Base-by-base conservation (phyloP, 2,113 vertebrate genomes). In the Siniperca chuatsi region DNA sequence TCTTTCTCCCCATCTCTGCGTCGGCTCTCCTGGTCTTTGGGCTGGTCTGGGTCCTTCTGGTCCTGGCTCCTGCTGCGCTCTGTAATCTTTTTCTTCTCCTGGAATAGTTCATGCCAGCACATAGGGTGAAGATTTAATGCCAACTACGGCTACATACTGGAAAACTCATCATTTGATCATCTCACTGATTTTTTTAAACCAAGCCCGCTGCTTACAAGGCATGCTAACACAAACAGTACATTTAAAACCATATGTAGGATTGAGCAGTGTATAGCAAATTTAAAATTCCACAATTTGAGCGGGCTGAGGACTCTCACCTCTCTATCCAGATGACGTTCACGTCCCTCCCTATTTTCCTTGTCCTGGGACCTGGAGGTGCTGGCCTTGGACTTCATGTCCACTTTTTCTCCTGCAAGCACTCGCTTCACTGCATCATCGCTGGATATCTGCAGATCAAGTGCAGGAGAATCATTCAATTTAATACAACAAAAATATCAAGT, bases 361-460 rank as follows among this genome's bases (percentile, higher is more conserved):
- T 97, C 97, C 54, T 93, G 97, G 57, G 96, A 90, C 74, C 94
- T 97, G 20, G 96, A 95, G 18, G 93, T 88, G 81, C 93, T 83
- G 0, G 94, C 86, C 78, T 96, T 97, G 23, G 93, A 95, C 89
- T 96, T 97, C 1, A 55, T 25, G 58, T 97, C 97, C 42, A 92
- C 87, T 90, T 95, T 97, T 77, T 98, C 98, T 75, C 97, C 97
- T 3, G 97, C 85, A 54, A 99, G 94, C 58, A 99, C 96, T 52
- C 90, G 96, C 92, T 95, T 97, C 44, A 99, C 98, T 6, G 98
- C 98, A 4, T 97, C 97, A 0, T 99, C 98, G 78, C 98, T 99
- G 80, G 97, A 96, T 33, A 98, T 83, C 98, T 99, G 64, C 42
- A 74, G 29, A 83, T 20, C 73, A 74, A 20, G 50, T 1, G 21